A percentile compares a stretch with the other conserved stretches of the same genome.
phyloP scores from a whole-genome alignment of 2,113 vertebrate species.

The Gobius niger region DNA sequence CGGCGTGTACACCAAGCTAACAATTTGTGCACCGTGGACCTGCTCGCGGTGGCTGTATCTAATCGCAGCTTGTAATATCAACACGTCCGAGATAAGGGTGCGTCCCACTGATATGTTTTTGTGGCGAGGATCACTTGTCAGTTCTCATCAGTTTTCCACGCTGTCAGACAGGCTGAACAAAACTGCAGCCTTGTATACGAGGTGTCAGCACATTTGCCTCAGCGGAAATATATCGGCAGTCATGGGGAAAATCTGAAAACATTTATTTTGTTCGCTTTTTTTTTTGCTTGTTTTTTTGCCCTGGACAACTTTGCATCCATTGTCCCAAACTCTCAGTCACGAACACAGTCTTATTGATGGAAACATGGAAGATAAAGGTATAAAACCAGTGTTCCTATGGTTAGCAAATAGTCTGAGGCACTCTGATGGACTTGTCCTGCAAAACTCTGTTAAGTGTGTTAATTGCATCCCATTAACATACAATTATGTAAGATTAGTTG shows the following conservation, averaged over 20 bases:
- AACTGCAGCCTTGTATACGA: neutral
- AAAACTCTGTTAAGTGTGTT: too few species aligned
- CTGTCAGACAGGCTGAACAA: neutral
- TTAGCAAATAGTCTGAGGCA: neutral
- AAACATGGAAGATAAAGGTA: too few species aligned
- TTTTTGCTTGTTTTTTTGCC: too few species aligned
- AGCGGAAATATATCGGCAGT: neutral
- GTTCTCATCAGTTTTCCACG: neutral
- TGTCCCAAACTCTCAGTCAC: too few species aligned
- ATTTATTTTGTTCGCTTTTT: neutral
- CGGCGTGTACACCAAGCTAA: neutral
- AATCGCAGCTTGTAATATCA: conserved; percentile 7
- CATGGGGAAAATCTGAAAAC: neutral
- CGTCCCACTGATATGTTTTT: neutral
- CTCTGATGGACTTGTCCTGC: neutral
- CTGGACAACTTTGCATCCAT: too few species aligned
- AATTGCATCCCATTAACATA: too few species aligned
- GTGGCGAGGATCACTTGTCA: neutral
- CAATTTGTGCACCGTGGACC: conserved; percentile 1
- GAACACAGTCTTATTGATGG: too few species aligned
- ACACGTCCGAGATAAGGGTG: conserved; percentile 1
- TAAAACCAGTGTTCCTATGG: neutral
- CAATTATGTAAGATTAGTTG: too few species aligned
- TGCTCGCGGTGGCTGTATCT: neutral
- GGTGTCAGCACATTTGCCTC: neutral